Evolutionary conservation across 2,797 vertebrate genomes (phyloP), one percentile per base, ranked within the genome.

Genomic region (Acomys russatus): DNA sequence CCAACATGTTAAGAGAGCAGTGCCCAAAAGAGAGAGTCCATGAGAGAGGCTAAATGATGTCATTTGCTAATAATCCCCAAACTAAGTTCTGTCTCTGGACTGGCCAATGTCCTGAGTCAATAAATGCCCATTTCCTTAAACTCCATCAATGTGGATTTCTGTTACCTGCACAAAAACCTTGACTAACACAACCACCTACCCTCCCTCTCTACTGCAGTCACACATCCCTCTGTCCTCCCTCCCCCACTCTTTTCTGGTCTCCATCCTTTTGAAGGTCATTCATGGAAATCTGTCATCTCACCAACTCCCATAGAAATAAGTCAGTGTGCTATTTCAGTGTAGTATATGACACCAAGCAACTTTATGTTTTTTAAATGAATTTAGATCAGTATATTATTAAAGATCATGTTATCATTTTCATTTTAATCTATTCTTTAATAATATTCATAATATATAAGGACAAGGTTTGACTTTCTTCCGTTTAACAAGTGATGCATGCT

Each of bases 401-500:
- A 95, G 77, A 95, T 82, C 68, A 49, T 88, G 86, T 90, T 96
- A 93, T 95, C 90, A 95, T 91, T 96, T 93, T 88, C 85, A 96
- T 64, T 96, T 96, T 94, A 96, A 92, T 92, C 38, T 95, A 74
- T 87, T 92, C 78, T 89, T 96, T 94, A 96, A 77, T 94, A 93
- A 92, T 91, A 94, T 70, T 93, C 90, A 93, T 95, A 88, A 97
- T 86, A 96, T 79, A 78, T 78, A 88, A 93, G 59, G 82, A 96
- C 49, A 95, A 94, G 93, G 78, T 92, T 95, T 95, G 92, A 94
- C 91, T 96, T 90, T 85, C 87, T 80, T 96, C 74, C 64, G 77
- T 93, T 96, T 96, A 96, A 94, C 88, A 97, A 97, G 35, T 95
- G 94, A 96, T 96, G 61, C 88, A 92, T 95, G 85, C 85, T 97